Percentiles rank a stretch among this genome's conserved stretches.
Conservation (phyloP, 2,888 invertebrate genomes). For the Pemphredon lugubris region DNA sequence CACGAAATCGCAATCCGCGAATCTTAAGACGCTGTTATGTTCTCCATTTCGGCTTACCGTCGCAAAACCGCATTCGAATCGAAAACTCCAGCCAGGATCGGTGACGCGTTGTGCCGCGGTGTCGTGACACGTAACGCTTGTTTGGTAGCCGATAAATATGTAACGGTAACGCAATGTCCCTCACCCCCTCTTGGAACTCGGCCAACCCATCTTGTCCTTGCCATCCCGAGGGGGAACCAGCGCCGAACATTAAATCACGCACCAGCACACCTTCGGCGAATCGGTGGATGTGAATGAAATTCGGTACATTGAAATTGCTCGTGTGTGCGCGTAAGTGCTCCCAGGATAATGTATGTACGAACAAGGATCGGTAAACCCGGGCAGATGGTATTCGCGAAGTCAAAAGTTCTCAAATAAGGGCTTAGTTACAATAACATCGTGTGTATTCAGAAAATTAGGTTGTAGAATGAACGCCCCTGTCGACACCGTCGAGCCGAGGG, state of each 20-base stretch:
- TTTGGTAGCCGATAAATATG: slow-evolving; percentile 80
- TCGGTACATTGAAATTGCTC: neutral
- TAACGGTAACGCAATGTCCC: slow-evolving; percentile 78
- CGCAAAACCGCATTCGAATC: too few species aligned
- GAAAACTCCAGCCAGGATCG: too few species aligned
- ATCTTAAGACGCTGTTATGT: too few species aligned
- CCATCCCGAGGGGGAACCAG: slow-evolving; percentile 24
- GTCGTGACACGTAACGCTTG: slow-evolving; percentile 79
- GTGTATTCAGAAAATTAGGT: slow-evolving; percentile 66
- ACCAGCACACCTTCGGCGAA: neutral
- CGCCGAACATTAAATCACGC: slow-evolving; percentile 72
- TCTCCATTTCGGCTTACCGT: too few species aligned
- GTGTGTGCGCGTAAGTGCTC: slow-evolving; percentile 12
- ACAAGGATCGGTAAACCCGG: slow-evolving; percentile 52
- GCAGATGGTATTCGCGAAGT: slow-evolving; percentile 77
- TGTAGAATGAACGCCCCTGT: slow-evolving; percentile 46
- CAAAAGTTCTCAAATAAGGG: slow-evolving; percentile 77
- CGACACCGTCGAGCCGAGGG: slow-evolving; percentile 16
- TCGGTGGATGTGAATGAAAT: slow-evolving; percentile 19
- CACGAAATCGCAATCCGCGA: too few species aligned
- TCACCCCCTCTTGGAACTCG: slow-evolving; percentile 46
- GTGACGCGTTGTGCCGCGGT: slow-evolving; percentile 70
- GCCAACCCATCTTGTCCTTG: slow-evolving; percentile 38
- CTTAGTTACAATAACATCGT: slow-evolving; percentile 72
- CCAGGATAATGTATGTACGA: slow-evolving; percentile 40